Evolutionary conservation across 2,797 vertebrate genomes (phyloP), one percentile per base, ranked within the genome.

Genomic region (Enteromius unitaeniatus): DNA sequence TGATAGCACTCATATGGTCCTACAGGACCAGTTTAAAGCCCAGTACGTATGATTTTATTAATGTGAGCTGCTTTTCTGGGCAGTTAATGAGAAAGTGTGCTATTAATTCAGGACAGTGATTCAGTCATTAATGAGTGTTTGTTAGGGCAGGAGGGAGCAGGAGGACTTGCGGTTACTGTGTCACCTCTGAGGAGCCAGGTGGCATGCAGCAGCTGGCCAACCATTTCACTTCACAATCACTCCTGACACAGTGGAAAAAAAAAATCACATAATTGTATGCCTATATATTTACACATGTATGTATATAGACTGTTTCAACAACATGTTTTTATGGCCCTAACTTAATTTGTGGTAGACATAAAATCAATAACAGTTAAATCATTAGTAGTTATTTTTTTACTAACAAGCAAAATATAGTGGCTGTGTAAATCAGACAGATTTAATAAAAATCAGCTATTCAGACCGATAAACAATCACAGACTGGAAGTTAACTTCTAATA

Each of bases 61-160:
- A 74, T 65, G 69, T 7, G 4, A 7, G 28, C 73, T 47, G 34
- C 62, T 53, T 72, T 80, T 21, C 23, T 31, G 31, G 45, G 31
- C 37, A 69, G 14, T 58, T 85, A 81, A 83, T 74, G 84, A 74
- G 51, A 64, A 62, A 70, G 75, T 40, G 55, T 60, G 11, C 23
- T 77, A 58, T 64, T 73, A 49, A 85, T 77, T 49, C 37, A 80
- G 17, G 55, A 49, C 65, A 81, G 67, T 17, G 28, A 28, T 45
- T 77, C 31, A 81, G 58, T 74, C 81, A 70, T 84, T 88, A 84
- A 68, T 55, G 45, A 65, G 60, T 82, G 75, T 84, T 84, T 85
- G 68, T 81, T 74, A 62, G 77, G 70, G 79, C 74, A 78, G 47
- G 21, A 19, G 47, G 49, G 64, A 47, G 13, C 73, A 83, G 49